Evolutionary conservation across 2,888 invertebrate genomes (phyloP).

Genomic region (Philhelius pedissequus): DNA sequence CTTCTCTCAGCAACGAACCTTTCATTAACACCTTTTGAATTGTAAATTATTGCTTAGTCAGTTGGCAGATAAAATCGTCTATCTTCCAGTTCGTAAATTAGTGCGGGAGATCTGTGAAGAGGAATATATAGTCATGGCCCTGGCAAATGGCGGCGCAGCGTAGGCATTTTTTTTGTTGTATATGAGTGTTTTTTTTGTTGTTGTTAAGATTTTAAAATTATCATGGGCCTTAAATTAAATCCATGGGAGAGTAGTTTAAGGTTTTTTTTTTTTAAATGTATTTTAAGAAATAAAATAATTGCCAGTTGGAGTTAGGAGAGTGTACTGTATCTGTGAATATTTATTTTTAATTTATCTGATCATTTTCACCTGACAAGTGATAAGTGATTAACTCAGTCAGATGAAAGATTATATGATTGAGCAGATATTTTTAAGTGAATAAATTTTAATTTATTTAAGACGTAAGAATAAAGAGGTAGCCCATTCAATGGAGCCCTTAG

Average conservation of each 20-base stretch:
- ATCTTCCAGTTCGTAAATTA: constrained; percentile 17
- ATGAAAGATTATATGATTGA: neutral
- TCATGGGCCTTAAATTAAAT: constrained; percentile 6
- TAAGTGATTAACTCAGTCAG: neutral
- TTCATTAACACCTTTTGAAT: constrained; percentile 51
- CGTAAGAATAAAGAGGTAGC: neutral
- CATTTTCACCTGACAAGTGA: constrained; percentile 12
- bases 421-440: neutral
- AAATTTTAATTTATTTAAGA: neutral
- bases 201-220: neutral
- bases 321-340: neutral
- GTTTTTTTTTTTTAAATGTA: neutral
- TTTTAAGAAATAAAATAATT: constrained; percentile 5
- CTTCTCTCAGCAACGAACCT: constrained; percentile 27
- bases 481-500: neutral
- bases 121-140: neutral
- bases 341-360: neutral
- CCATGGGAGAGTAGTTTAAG: constrained; percentile 11
- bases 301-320: neutral
- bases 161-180: neutral
- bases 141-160: neutral
- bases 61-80: constrained; percentile 33
- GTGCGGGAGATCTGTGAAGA: constrained; percentile 12
- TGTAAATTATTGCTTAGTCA: constrained; percentile 45
- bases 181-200: neutral